Percentiles rank a stretch among this genome's conserved stretches.
phyloP scores from a whole-genome alignment of 2,113 vertebrate species.

The Plotosus lineatus region DNA sequence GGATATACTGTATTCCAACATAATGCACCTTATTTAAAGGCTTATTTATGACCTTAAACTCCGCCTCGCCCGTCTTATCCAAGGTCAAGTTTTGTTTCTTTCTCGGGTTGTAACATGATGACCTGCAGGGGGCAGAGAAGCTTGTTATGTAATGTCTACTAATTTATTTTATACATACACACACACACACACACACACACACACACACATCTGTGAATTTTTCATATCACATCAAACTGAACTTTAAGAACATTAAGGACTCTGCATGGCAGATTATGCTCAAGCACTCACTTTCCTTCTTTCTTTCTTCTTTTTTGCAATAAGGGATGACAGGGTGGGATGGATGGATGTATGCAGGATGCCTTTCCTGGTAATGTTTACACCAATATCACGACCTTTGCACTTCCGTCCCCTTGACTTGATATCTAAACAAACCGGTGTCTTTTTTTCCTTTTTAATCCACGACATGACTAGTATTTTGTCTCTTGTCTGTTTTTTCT shows the following conservation, averaged over 20 bases:
- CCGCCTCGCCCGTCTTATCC: neutral
- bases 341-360: conserved; percentile 18
- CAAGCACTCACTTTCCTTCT: neutral
- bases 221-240: neutral
- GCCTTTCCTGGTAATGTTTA: conserved; percentile 41
- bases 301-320: neutral
- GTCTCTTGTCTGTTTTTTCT: neutral
- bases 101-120: neutral
- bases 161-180: too few relatives aligned
- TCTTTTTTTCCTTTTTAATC: neutral
- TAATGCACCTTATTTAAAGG: conserved; percentile 4
- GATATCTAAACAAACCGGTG: neutral
- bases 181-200: too few relatives aligned
- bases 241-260: neutral
- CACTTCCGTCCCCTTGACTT: neutral
- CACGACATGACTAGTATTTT: neutral
- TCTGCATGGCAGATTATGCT: neutral
- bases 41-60: neutral
- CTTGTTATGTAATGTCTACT: neutral
- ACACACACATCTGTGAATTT: neutral
- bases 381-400: conserved; percentile 11
- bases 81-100: neutral
- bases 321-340: conserved; percentile 19
- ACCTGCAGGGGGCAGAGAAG: neutral
- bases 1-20: neutral